Percentiles rank a stretch among this genome's conserved stretches.
Conservation (phyloP, 2,113 vertebrate species). For the Excalfactoria chinensis region DNA sequence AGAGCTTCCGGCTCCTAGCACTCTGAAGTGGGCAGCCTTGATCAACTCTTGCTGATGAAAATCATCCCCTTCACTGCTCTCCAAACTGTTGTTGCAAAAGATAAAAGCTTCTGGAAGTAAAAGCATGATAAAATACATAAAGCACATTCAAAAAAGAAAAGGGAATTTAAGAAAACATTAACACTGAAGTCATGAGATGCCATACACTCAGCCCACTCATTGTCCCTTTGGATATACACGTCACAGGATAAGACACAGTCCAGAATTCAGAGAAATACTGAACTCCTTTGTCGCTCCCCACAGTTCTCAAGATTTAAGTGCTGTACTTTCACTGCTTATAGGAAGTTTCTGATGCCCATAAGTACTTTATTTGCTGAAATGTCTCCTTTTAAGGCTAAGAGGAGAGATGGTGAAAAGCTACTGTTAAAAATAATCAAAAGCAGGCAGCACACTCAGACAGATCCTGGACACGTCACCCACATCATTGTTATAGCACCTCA, state of each 20-base stretch:
- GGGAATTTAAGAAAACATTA: neutral
- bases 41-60: neutral
- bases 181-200: neutral
- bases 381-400: neutral
- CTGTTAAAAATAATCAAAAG: neutral
- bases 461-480: neutral
- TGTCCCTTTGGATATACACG: neutral
- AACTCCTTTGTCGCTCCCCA: neutral
- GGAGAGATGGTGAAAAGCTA: neutral
- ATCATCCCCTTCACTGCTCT: neutral
- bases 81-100: neutral
- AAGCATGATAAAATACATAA: neutral
- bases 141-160: neutral
- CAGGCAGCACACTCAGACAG: neutral
- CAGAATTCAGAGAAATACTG: neutral
- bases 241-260: neutral
- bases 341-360: neutral
- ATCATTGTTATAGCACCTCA: fast-evolving
- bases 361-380: neutral
- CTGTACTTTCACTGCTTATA: neutral
- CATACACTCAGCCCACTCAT: neutral
- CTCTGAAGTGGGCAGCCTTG: fast-evolving
- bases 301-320: neutral
- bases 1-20: fast-evolving
- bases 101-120: neutral